Evolutionary conservation across 1,140 invertebrate species (phyloP), one percentile per base, ranked within the genome.

Genomic region (Tetragnatha versicolor): DNA sequence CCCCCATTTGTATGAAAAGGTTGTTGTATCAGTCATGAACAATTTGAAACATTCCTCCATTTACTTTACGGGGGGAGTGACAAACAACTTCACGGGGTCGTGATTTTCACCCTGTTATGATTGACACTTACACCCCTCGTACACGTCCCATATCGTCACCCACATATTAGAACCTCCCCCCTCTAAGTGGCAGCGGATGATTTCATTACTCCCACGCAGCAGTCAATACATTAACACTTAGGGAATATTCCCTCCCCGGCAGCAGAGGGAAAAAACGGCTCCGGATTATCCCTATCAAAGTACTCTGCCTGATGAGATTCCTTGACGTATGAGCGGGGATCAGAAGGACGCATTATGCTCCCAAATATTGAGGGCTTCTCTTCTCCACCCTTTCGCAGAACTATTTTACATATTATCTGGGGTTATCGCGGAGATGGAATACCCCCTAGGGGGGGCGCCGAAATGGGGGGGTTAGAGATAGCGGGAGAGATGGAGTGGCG

Each of bases 341-440:
- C 70, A 65, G 39, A 39, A 37, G 47, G 58, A 76, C 22, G 60
- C 58, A 76, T 76, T 76, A 76, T 76, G 60, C 58, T 37, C 25
- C 72, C 60, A 51, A 76, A 76, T 63, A 63, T 63, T 76, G 58
- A 51, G 39, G 60, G 72, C 39, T 14, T n/a, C 42, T 39, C 27
- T 63, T 31, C 17, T 31, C 33, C n/a, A n/a, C n/a, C n/a, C n/a
- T 20, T 27, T 45, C n/a, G 20, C 33, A 76, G 42, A 76, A 76
- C 72, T 76, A 47, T 76, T 76, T 76, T 76, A 65, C 72, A 76
- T 76, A 76, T 76, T 76, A 76, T 76, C 72, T 65, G 22, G 72
- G 60, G 72, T 76, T 76, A 76, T 76, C 72, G 45, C 27, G 42
- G 55, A 73, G 70, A 73, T 76, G 58, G 60, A 76, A 76, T 31